Conservation (phyloP, 2,888 invertebrate genomes). For the Poecilobothrus nobilitatus region DNA sequence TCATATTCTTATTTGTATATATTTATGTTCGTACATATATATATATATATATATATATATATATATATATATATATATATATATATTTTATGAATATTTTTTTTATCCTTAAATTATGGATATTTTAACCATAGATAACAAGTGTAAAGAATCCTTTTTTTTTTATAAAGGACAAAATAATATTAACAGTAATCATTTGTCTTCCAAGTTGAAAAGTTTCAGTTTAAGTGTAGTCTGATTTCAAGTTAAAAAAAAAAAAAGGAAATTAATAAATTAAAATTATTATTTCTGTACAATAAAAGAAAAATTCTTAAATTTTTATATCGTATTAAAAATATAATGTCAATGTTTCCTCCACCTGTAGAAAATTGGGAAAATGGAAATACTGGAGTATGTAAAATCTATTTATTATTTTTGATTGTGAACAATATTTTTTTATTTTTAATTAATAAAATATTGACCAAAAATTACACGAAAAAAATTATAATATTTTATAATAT, state of each 20-base stretch:
- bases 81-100: neutral
- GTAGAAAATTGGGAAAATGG: constrained; percentile 25
- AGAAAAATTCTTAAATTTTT: no score
- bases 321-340: constrained; percentile 13
- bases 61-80: neutral
- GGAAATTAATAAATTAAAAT: neutral
- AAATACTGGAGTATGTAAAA: constrained; percentile 25
- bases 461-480: no score
- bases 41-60: neutral
- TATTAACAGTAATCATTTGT: neutral
- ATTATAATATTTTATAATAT: neutral
- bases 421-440: constrained; percentile 19
- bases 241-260: neutral
- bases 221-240: neutral
- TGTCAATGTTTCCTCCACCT: constrained; percentile 25
- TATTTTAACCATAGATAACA: neutral
- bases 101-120: neutral
- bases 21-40: neutral
- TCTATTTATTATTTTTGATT: neutral
- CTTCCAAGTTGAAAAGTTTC: neutral
- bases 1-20: neutral
- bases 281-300: neutral
- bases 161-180: neutral
- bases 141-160: neutral
- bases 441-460: no score